Evolutionary conservation across 2,888 invertebrate genomes (phyloP), one percentile per base, ranked within the genome.

Genomic region (Hypsopygia costalis): DNA sequence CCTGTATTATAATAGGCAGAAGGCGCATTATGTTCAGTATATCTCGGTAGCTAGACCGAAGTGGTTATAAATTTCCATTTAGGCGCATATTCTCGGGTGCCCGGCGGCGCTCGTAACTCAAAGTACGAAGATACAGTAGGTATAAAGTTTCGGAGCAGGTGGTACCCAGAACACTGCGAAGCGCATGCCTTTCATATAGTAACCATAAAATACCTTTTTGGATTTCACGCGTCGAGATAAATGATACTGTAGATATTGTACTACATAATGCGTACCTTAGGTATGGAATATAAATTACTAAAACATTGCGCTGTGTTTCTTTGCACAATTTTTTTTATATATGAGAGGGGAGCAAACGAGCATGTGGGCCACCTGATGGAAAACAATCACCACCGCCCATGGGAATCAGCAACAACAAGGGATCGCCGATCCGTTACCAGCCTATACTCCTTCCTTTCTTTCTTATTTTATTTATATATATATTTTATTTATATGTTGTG

Each of bases 1-100:
- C 11, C 20, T 28, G 2, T 33, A 28, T 16, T 28, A 33, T 28
- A 39, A 32, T 25, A 32, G 38, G 31, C 11, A 9, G 25, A n/a
- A n/a, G 34, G 25, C 29, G 40, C 20, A 30, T 34, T 12, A 29
- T 36, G 12, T 25, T 29, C 34, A 43, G 41, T 49, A 31, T 50
- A 51, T 49, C 44, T 53, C 35, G 33, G 38, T 41, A 40, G 40
- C 44, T 49, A 55, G 58, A 58, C 58, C 55, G 60, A 62, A 63
- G 55, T 55, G 52, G 64, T 58, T 64, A 76, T 81, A 79, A 78
- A 79, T 79, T 75, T 74, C 61, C 69, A 75, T 79, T 75, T 70
- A 69, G 69, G 63, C 61, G 58, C 65, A 68, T 64, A 66, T 66
- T 68, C 70, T 67, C 62, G 52, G 40, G 58, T 55, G 60, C 52